phyloP scores from a whole-genome alignment of 2,113 vertebrate species.

The Gallinago media region DNA sequence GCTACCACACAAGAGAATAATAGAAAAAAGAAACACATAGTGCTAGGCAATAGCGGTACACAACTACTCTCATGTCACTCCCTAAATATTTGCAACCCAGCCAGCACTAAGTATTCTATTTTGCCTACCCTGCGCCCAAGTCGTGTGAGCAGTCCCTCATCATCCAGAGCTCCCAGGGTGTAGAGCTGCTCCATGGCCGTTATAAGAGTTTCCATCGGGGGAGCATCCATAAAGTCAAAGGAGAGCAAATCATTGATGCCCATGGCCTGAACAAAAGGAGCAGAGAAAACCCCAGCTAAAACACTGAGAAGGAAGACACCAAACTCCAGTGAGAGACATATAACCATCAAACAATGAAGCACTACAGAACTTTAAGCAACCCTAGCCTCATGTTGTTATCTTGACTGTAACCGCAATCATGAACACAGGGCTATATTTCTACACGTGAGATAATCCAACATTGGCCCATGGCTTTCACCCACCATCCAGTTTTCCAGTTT shows the following conservation, averaged over 20 bases:
- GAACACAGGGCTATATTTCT: background rate
- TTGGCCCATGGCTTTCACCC: background rate
- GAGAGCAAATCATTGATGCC: conserved; percentile 98
- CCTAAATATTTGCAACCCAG: background rate
- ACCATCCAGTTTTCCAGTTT: background rate
- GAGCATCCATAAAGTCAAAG: conserved; percentile 99
- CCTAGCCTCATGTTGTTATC: fast-evolving
- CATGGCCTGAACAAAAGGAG: conserved; percentile 85
- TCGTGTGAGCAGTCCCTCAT: conserved; percentile 94
- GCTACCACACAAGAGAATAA: background rate
- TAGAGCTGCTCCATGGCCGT: conserved; percentile 99
- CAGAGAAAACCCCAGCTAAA: background rate
- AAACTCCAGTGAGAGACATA: background rate
- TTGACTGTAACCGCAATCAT: background rate
- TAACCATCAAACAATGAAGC: background rate
- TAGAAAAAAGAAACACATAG: background rate
- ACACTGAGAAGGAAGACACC: background rate
- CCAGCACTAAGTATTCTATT: background rate
- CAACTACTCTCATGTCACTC: background rate
- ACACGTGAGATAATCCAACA: background rate
- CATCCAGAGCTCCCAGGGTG: conserved; percentile 94
- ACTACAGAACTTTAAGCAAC: background rate
- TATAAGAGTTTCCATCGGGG: conserved; percentile 98
- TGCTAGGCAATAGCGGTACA: background rate
- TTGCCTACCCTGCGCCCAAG: conserved; percentile 90